Base-by-base conservation (phyloP, 2,888 invertebrate species). In the Eueremaeus valkanovi region DNA sequence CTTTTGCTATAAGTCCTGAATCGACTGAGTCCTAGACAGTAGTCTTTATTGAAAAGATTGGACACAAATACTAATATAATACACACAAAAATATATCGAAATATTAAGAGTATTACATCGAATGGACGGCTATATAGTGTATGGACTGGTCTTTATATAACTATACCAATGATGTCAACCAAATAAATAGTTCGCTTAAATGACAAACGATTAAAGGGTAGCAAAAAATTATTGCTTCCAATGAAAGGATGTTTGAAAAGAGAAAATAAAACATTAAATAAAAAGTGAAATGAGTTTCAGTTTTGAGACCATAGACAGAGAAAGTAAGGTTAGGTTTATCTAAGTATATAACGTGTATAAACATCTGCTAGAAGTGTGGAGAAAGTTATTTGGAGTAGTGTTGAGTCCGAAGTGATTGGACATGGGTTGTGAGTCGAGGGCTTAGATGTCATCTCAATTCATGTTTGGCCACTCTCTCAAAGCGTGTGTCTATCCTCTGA, bases 361-460 rank as follows among this genome's bases (percentile, higher is more conserved):
- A 11, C 42, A 45, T 45, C 42, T 45, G 42, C 42, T 45, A n/a
- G 42, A 45, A 16, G 42, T 45, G 42, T 45, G 18, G 42, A n/a
- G n/a, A 21, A 51, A 51, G n/a, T 21, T 51, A 51, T 51, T 21
- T 3, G 8, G 42, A 45, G 18, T 45, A 51, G 51, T 51, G 51
- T 21, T 51, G 51, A 51, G 51, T 21, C n/a, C 21, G 21, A 51
- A 51, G 51, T 51, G 51, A 51, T 51, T 21, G 51, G 13, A 45
- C 16, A 45, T n/a, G n/a, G 16, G 13, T 18, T 11, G 18, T 16
- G 16, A n/a, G 51, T 45, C 18, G 42, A 45, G 42, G 51, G n/a
- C 21, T 51, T 51, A 51, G 21, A 51, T 51, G 51, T 51, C 51
- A 51, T 51, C 51, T 51, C 51, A n/a, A 51, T 16, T 51, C 51